Base-by-base conservation (phyloP, 2,797 vertebrate species). In the Acipenser oxyrinchus region DNA sequence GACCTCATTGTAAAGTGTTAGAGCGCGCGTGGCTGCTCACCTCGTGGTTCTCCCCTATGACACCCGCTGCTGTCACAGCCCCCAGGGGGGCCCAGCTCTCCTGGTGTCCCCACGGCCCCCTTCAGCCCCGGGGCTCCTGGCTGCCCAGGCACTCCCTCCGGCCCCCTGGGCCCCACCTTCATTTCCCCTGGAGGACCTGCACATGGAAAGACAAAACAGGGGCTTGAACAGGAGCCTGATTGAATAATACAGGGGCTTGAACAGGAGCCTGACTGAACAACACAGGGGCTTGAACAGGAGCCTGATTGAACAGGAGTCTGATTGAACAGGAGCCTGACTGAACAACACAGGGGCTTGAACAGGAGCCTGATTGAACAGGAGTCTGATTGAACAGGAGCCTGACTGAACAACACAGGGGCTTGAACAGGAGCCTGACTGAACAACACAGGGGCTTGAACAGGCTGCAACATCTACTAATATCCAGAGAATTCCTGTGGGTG, bases 41-140 rank as follows among this genome's bases (percentile, higher is more conserved):
- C 88, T 83, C 82, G 75, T 79, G 84, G 75, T 51, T 76, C 77
- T 69, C 53, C 66, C 51, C 69, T 70, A 6, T 80, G 79, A 70
- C 90, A 91, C 69, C 89, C 83, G 59, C 82, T 89, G 82, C 71
- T 86, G 81, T 91, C 90, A 71, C 90, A 91, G 12, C 77, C 73
- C 8, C 90, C 90, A 1, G 84, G 75, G 0, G 89, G 89, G 9
- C 90, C 90, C 1, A 82, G 68, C 73, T 91, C 90, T 8, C 90
- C 90, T 0, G 65, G 71, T 74, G 89, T 87, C 13, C 89, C 90
- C 1, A 62, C n/a, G 57, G 77, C 37, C 50, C 88, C 90, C 0
- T 78, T 57, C 62, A 73, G 66, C 8, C 88, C 88, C 0, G 69
- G 55, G 1, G 77, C 68, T 55, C 89, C 90, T 6, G 72, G 1